Evolutionary conservation across 2,797 vertebrate species (phyloP).

Genomic region (Spatula clypeata): DNA sequence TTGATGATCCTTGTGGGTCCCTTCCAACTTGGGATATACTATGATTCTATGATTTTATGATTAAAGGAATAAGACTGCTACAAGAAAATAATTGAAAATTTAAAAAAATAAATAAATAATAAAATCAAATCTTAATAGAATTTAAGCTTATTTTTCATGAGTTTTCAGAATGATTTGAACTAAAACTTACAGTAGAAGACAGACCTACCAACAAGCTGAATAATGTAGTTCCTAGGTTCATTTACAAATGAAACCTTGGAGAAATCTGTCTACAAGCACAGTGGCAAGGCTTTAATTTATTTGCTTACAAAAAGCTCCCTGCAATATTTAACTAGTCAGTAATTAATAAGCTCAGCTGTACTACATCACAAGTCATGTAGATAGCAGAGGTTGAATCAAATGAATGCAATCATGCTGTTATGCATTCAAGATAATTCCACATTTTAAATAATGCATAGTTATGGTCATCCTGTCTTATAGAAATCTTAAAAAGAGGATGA

Average conservation of each 20-base stretch:
- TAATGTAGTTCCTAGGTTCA: background rate
- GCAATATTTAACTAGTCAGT: conserved; percentile 42
- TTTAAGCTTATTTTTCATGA: background rate
- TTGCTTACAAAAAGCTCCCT: conserved; percentile 1
- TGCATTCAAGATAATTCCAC: background rate
- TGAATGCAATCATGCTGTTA: conserved; percentile 5
- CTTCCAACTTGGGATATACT: too few species aligned
- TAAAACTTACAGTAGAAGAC: background rate
- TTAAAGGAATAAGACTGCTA: background rate
- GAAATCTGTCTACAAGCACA: background rate
- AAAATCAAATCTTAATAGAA: background rate
- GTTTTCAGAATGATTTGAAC: background rate
- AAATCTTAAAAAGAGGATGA: background rate
- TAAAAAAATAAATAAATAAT: background rate
- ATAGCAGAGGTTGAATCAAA: conserved; percentile 26
- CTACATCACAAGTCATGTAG: conserved; percentile 34
- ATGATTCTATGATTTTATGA: too few species aligned
- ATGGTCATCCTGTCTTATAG: background rate
- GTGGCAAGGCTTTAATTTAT: background rate
- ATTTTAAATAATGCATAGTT: background rate
- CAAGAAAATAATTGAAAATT: background rate
- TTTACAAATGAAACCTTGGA: background rate
- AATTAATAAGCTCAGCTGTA: conserved; percentile 53
- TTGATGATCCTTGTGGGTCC: too few species aligned
- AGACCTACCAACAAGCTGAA: background rate